Percentiles rank a stretch among this genome's conserved stretches.
phyloP scores from a whole-genome alignment of 2,888 invertebrate genomes.

The Lepas anatifera region DNA sequence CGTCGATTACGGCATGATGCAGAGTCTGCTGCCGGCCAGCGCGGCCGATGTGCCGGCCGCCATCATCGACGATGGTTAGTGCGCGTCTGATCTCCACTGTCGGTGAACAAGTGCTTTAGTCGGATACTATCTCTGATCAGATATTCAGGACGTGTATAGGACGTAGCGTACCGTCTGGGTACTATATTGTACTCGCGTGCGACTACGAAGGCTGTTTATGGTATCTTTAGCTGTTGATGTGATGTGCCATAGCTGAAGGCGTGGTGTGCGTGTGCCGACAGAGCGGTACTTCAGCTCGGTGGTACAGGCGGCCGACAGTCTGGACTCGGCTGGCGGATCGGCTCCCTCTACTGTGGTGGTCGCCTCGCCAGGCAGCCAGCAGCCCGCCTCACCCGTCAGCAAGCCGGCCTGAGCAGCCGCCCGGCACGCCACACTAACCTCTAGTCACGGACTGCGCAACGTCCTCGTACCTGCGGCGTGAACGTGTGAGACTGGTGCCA shows the following conservation, averaged over 20 bases:
- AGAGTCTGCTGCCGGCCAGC: slow-evolving; percentile 46
- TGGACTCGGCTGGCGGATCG: slow-evolving; percentile 31
- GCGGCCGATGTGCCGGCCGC: slow-evolving; percentile 49
- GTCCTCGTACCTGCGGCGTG: background rate
- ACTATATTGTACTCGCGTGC: too few relatives aligned
- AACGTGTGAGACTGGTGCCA: background rate
- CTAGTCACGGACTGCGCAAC: background rate
- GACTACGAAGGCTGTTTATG: too few relatives aligned
- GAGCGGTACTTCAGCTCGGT: slow-evolving; percentile 46
- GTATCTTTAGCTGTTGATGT: too few relatives aligned
- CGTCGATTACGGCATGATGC: slow-evolving; percentile 82
- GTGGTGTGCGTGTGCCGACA: slow-evolving; percentile 26
- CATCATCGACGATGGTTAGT: slow-evolving; percentile 64
- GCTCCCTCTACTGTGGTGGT: background rate
- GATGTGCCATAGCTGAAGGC: too few relatives aligned
- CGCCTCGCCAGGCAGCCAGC: slow-evolving; percentile 4
- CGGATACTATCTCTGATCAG: too few relatives aligned
- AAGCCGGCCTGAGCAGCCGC: slow-evolving; percentile 10
- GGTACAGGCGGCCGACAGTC: slow-evolving; percentile 41
- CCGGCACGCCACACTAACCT: background rate
- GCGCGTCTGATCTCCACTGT: too few relatives aligned
- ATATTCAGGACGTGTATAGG: background rate
- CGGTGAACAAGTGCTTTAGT: too few relatives aligned
- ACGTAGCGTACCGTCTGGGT: background rate
- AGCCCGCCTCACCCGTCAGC: slow-evolving; percentile 7